Conservation (phyloP, 2,113 vertebrate species). For the Hippopotamus amphibius region DNA sequence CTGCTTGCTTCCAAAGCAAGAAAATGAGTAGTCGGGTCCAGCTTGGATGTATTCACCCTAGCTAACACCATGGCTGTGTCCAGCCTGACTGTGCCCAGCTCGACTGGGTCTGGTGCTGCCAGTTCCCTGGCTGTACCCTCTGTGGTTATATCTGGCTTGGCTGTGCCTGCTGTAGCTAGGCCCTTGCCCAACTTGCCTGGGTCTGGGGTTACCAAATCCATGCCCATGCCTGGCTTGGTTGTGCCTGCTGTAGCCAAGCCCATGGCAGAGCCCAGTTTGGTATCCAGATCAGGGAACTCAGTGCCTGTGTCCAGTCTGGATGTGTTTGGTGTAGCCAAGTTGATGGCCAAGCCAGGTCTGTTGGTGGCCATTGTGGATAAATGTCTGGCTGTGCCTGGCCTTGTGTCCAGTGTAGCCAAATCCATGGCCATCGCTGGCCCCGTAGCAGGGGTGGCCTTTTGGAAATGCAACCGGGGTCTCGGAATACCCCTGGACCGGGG, state of each 20-base stretch:
- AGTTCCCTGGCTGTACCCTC: neutral
- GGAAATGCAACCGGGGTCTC: conserved; percentile 42
- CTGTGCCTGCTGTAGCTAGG: neutral
- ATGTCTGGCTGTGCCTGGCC: neutral
- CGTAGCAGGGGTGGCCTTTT: neutral
- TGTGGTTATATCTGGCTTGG: neutral
- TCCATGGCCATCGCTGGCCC: neutral
- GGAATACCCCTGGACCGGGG: conserved; percentile 35
- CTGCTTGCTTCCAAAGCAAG: neutral
- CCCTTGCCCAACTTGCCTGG: neutral
- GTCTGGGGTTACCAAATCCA: neutral
- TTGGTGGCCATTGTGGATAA: neutral
- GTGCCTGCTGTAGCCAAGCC: neutral
- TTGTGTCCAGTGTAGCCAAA: neutral
- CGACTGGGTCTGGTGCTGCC: neutral
- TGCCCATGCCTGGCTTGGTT: neutral
- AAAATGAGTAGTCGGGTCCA: neutral
- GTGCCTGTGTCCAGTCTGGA: neutral
- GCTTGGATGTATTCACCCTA: neutral
- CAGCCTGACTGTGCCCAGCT: neutral
- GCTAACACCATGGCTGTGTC: neutral
- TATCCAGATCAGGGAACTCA: neutral
- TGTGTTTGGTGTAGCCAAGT: neutral
- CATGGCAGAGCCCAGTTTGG: neutral
- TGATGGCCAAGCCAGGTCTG: neutral